Base-by-base conservation (phyloP, 2,797 vertebrate species). In the Tamandua tetradactyla region DNA sequence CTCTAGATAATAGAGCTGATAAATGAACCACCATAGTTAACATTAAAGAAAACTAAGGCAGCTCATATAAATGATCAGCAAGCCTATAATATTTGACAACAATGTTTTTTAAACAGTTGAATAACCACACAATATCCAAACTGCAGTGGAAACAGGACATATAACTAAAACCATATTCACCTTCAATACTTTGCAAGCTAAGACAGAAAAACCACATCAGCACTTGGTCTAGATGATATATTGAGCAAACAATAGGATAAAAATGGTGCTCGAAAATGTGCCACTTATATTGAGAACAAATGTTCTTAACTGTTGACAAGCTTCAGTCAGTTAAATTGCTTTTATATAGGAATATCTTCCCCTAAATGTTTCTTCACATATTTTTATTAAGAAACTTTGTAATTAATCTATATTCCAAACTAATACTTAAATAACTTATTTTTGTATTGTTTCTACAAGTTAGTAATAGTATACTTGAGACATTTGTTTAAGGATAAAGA, bases 231-330 rank as follows among this genome's bases (percentile, higher is more conserved):
- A 32, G n/a, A 92, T 64, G 30, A 89, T 75, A 27, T 74, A 95
- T 55, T 22, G 10, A 95, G 47, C 78, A 59, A 97, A 96, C 69
- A 88, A 49, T 91, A 44, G 83, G 76, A 69, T 76, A 94, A 91
- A 87, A 91, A 89, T 22, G 68, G 22, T 9, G 62, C n/a, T 66
- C n/a, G 93, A 96, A 98, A 44, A 90, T 27, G 83, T 18, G 1
- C 75, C 95, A 90, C 91, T 89, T 93, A 93, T 96, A 95, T 93
- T 72, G 40, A 80, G 30, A 81, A 96, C 94, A 97, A 96, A 97
- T 27, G 22, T 83, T 95, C 76, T 72, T 94, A 96, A 87, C 92
- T 52, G 59, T 52, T 94, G 84, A 97, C 87, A 93, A 88, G 80
- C 25, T 91, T 96, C 76, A 95, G 76, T 91, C 87, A 95, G 91